phyloP scores from a whole-genome alignment of 1,140 invertebrate species.

The Aphaenogaster rudis region DNA sequence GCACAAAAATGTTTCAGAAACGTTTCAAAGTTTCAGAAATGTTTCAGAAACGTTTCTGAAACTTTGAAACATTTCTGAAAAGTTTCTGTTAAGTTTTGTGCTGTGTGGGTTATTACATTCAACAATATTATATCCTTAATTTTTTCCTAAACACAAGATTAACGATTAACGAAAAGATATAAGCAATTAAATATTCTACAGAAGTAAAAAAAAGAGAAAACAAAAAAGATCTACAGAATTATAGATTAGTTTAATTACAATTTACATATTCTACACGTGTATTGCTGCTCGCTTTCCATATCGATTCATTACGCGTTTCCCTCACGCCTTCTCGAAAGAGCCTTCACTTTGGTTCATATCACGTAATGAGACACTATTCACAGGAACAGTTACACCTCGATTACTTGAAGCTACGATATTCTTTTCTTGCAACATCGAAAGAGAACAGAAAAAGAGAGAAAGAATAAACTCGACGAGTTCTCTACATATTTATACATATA shows the following conservation, averaged over 20 bases:
- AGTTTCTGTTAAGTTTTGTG: too few species aligned
- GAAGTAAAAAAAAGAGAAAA: slow-evolving; percentile 22
- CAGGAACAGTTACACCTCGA: slow-evolving; percentile 74
- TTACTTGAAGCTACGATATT: slow-evolving; percentile 60
- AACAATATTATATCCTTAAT: slow-evolving; percentile 15
- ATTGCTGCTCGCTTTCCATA: neutral
- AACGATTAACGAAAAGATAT: slow-evolving; percentile 10
- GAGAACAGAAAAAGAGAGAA: slow-evolving; percentile 63
- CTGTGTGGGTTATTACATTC: neutral
- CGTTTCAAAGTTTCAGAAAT: too few species aligned
- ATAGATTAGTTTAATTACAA: slow-evolving; percentile 24
- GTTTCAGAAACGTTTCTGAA: too few species aligned
- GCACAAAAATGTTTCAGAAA: too few species aligned
- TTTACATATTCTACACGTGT: slow-evolving; percentile 55
- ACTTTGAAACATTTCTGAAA: too few species aligned
- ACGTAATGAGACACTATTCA: slow-evolving; percentile 74
- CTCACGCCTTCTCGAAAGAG: slow-evolving; percentile 49
- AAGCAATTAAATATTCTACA: neutral
- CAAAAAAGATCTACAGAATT: neutral
- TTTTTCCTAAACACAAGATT: neutral
- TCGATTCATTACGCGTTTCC: slow-evolving; percentile 37
- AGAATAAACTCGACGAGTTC: slow-evolving; percentile 54
- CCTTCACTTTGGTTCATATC: slow-evolving; percentile 74
- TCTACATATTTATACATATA: slow-evolving; percentile 35
- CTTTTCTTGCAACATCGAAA: slow-evolving; percentile 57